phyloP scores from a whole-genome alignment of 2,888 invertebrate genomes.

The Nemapogon koenigi region DNA sequence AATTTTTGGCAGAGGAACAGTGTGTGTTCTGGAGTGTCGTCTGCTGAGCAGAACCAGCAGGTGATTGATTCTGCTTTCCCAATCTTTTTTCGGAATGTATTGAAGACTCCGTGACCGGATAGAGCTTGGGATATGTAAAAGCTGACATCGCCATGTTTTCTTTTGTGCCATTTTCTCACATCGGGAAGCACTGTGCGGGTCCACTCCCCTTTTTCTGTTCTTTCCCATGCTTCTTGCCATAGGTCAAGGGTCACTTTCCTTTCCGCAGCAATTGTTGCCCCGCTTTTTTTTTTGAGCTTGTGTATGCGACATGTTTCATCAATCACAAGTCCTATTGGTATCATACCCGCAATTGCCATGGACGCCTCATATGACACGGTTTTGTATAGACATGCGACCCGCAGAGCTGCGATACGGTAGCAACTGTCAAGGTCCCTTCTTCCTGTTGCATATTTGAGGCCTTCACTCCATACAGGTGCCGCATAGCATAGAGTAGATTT shows the following conservation, averaged over 20 bases:
- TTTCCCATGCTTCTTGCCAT: not conserved
- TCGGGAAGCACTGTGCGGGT: not conserved
- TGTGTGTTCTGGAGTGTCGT: not conserved
- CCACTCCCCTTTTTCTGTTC: not conserved
- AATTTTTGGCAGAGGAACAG: not conserved
- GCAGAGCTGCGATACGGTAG: not conserved
- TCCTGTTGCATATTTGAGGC: not conserved
- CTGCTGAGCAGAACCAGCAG: not conserved
- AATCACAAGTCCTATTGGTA: not conserved
- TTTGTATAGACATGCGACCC: not conserved
- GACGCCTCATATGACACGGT: not conserved
- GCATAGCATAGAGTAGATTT: constrained; percentile 1
- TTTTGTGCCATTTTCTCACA: not conserved
- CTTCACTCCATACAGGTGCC: constrained; percentile 1
- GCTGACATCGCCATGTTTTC: not conserved
- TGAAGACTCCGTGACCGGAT: not conserved
- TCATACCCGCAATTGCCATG: not conserved
- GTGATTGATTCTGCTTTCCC: not conserved
- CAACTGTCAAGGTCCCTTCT: not conserved
- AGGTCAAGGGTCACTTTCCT: not conserved
- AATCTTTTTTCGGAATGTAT: not conserved
- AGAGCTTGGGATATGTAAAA: not conserved
- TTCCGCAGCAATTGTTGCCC: constrained; percentile 1
- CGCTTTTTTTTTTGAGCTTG: not conserved
- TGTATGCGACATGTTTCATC: not conserved